Evolutionary conservation across 1,140 invertebrate genomes (phyloP).

Genomic region (Globodera rostochiensis): DNA sequence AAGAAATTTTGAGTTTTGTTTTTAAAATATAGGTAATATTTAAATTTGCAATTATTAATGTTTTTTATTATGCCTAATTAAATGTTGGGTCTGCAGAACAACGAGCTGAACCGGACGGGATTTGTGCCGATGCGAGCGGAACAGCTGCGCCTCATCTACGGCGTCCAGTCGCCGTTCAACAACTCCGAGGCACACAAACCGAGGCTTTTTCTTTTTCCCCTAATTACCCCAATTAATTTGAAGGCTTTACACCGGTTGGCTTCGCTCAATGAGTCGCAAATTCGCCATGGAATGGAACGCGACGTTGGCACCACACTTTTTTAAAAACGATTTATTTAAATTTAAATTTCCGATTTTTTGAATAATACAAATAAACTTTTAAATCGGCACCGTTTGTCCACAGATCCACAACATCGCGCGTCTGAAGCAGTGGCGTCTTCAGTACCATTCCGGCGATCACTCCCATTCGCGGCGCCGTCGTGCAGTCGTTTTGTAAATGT

Average conservation of each 20-base stretch:
- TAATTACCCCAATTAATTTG: not conserved
- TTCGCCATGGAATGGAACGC: slow-evolving; percentile 12
- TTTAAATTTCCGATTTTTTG: too few relatives aligned
- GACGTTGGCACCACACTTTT: not conserved
- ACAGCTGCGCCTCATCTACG: slow-evolving; percentile 39
- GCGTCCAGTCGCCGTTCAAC: slow-evolving; percentile 38
- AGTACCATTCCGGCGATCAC: not conserved
- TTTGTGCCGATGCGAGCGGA: slow-evolving; percentile 29
- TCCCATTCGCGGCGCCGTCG: not conserved
- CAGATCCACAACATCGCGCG: not conserved
- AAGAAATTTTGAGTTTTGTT: too few relatives aligned
- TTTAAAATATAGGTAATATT: too few relatives aligned
- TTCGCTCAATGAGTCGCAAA: slow-evolving; percentile 27
- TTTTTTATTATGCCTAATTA: not conserved
- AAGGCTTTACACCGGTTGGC: slow-evolving; percentile 27
- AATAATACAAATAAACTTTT: too few relatives aligned
- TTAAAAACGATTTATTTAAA: too few relatives aligned
- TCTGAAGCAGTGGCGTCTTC: not conserved
- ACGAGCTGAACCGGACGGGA: slow-evolving; percentile 36
- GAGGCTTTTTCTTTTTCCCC: too few relatives aligned
- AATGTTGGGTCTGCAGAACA: not conserved
- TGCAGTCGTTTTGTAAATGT: not conserved
- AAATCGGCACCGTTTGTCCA: not conserved
- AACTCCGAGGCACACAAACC: slow-evolving; percentile 13
- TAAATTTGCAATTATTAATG: not conserved